Percentiles rank a stretch among this genome's conserved stretches.
Conservation (phyloP, 2,888 invertebrate species). For the Cyrtodaria siliqua region DNA sequence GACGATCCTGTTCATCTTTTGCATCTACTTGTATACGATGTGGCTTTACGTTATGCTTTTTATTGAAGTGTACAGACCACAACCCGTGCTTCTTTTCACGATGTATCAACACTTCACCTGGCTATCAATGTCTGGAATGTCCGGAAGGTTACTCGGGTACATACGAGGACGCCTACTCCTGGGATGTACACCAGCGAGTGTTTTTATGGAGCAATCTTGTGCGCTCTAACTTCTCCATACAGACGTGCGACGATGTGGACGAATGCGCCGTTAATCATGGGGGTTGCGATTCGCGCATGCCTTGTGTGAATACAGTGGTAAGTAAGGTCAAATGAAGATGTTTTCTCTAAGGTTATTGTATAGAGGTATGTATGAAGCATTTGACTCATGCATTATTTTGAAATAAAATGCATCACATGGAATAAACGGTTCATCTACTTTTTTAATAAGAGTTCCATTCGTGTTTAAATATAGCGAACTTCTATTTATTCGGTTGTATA, state of each 20-base stretch:
- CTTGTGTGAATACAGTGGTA: slow-evolving; percentile 78
- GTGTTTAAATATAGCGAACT: too few species aligned
- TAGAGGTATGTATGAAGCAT: too few species aligned
- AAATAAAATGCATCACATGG: too few species aligned
- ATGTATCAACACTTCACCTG: slow-evolving; percentile 76
- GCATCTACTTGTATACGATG: too few species aligned
- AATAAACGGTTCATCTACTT: too few species aligned
- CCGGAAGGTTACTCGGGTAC: slow-evolving; percentile 73
- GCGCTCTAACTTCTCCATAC: slow-evolving; percentile 53
- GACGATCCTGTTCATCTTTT: too few species aligned
- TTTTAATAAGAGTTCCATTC: too few species aligned
- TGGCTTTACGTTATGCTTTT: too few species aligned
- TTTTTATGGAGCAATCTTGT: slow-evolving; percentile 64
- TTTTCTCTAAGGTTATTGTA: too few species aligned
- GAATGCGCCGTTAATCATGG: slow-evolving; percentile 75
- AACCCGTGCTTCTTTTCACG: slow-evolving; percentile 63
- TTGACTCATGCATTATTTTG: too few species aligned
- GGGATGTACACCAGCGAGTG: slow-evolving; percentile 63
- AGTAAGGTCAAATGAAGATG: too few species aligned
- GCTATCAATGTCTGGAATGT: slow-evolving; percentile 76
- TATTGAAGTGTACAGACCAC: slow-evolving; percentile 52
- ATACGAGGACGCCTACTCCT: slow-evolving; percentile 73
- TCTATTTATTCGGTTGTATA: too few species aligned
- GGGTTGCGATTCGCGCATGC: slow-evolving; percentile 75
- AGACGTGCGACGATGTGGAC: slow-evolving; percentile 74